Base-by-base conservation (phyloP, 1,140 invertebrate genomes). In the Helicoverpa armigera region DNA sequence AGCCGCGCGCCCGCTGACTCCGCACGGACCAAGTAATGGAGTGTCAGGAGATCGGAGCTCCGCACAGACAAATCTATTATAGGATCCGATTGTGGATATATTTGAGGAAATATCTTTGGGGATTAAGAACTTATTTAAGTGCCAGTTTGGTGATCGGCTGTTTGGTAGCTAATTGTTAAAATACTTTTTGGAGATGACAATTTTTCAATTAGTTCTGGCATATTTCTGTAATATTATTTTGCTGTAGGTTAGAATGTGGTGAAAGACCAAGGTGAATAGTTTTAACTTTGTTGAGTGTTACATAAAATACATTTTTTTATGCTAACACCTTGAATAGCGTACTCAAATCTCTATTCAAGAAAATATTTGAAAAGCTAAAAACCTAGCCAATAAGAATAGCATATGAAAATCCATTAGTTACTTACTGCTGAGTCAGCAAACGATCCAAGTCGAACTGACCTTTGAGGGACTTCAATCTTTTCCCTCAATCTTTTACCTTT, bases 341-440 rank as follows among this genome's bases (percentile, higher is more conserved):
- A 35, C 35, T 35, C 3, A 35, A 2, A 35, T 35, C 35, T 0
- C 7, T 3, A 35, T 35, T 35, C 35, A 35, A 35, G 35, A 35
- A 35, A 35, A 53, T 23, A 14, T 11, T 53, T 31, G 2, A 65
- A 31, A 18, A 53, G 50, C 18, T 70, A 50, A 67, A 67, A 67
- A 23, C 2, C 18, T 18, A 7, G 23, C 48, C 50, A 31, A 31
- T 48, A 31, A 12, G 54, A 70, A 53, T 16, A 35, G 48, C 50
- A 9, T 70, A 7, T 4, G 12, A 53, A 43, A n/a, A 31, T 70
- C 67, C 67, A 70, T 70, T 70, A 70, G 67, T 54, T 3, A 50
- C 50, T 70, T 70, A n/a, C 10, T 70, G 67, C 67, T 5, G 4
- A 14, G 50, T 70, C 67, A 70, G 50, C 67, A 31, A 54, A 54